Conservation (phyloP, 2,888 invertebrate species). For the Margaritifera margaritifera region DNA sequence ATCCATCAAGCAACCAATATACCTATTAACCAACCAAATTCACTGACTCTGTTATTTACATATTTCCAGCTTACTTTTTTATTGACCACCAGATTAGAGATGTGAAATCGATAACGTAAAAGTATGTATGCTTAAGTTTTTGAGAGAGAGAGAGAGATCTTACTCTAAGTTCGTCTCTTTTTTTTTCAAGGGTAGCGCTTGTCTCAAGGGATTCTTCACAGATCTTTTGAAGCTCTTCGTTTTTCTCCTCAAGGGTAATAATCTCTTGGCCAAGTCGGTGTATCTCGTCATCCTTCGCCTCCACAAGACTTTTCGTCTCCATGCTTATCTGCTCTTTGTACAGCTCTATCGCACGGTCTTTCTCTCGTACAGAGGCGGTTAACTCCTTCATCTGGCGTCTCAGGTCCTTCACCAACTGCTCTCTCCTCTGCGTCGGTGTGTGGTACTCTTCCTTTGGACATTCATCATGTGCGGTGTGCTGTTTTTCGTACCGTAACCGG, state of each 20-base stretch:
- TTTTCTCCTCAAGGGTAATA: conserved; percentile 30
- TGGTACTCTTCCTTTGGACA: conserved; percentile 47
- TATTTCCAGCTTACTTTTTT: background rate
- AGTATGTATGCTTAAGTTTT: background rate
- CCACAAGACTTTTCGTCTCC: conserved; percentile 42
- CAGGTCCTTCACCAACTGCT: conserved; percentile 46
- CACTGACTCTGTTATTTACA: too few species aligned
- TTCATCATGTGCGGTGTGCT: conserved; percentile 43
- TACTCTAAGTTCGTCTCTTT: conserved; percentile 51
- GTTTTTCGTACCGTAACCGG: conserved; percentile 51
- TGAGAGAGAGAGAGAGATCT: background rate
- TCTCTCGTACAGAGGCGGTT: conserved; percentile 41
- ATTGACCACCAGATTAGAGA: background rate
- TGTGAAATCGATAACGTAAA: background rate
- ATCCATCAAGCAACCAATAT: too few species aligned
- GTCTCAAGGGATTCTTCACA: conserved; percentile 46
- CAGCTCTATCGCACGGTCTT: conserved; percentile 42
- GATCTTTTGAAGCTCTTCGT: conserved; percentile 45
- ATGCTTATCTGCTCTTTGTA: conserved; percentile 42
- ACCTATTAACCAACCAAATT: too few species aligned
- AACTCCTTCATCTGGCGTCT: conserved; percentile 49
- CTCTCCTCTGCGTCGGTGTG: conserved; percentile 61
- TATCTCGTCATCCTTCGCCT: conserved; percentile 39
- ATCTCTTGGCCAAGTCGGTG: conserved; percentile 36
- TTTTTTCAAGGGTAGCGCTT: conserved; percentile 42